phyloP scores from a whole-genome alignment of 1,140 invertebrate species.

The Drosophila nebulosa region DNA sequence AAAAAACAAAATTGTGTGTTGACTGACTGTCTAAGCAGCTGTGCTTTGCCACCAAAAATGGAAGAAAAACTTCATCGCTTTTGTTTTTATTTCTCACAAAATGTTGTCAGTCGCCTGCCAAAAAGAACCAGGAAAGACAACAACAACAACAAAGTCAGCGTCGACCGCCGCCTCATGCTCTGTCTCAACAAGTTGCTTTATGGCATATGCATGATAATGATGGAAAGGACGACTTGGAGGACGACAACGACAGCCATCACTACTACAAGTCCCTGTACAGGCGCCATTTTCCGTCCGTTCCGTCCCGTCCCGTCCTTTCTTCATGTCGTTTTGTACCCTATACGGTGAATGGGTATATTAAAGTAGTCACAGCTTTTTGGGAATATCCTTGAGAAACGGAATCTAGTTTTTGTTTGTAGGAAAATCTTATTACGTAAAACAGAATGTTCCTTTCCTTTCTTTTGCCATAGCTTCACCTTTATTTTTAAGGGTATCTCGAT shows the following conservation, averaged over 20 bases:
- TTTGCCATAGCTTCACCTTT: too few species aligned
- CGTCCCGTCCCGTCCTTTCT: background rate
- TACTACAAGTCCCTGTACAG: constrained; percentile 20
- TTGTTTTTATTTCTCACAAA: constrained; percentile 49
- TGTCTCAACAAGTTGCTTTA: constrained; percentile 77
- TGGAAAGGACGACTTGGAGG: constrained; percentile 23
- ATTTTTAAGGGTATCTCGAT: background rate
- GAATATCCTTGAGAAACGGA: too few species aligned
- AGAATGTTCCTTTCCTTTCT: too few species aligned
- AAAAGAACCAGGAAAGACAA: background rate
- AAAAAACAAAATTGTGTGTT: constrained; percentile 45
- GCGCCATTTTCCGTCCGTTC: constrained; percentile 37
- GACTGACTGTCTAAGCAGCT: constrained; percentile 59
- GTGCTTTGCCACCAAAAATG: constrained; percentile 4
- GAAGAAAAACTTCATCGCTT: constrained; percentile 26
- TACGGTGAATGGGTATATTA: background rate
- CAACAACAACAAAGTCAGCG: constrained; percentile 9
- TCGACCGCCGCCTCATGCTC: constrained; percentile 1
- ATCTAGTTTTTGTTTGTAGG: too few species aligned
- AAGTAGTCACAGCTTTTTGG: background rate
- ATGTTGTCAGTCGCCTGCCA: constrained; percentile 34
- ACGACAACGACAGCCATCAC: background rate
- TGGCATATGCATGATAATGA: constrained; percentile 80
- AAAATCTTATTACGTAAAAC: too few species aligned
- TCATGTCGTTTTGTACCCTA: background rate